Evolutionary conservation across 92 coral and sea anemone species (phyloP).

Genomic region (Palythoa heliodiscus): DNA sequence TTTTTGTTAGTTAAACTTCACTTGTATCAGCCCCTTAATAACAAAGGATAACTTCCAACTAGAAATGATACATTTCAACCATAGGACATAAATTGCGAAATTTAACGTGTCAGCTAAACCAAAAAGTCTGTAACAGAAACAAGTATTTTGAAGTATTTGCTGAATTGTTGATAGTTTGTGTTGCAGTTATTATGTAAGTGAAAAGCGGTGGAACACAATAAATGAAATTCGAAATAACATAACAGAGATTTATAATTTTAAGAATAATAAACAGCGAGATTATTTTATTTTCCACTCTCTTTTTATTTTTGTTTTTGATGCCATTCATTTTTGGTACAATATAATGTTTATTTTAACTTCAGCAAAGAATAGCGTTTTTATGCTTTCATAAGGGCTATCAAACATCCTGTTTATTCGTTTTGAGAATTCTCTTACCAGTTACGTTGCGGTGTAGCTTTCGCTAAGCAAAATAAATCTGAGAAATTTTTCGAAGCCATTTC

Average conservation of each 20-base stretch:
- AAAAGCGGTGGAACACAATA: conserved; percentile 34
- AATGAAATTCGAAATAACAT: conserved; percentile 6
- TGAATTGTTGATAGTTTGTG: conserved; percentile 20
- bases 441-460: not conserved
- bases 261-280: not conserved
- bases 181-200: conserved; percentile 41
- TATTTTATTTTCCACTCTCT: conserved; percentile 1
- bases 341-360: conserved; percentile 41
- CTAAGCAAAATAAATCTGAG: not conserved
- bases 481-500: conserved; percentile 1
- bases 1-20: conserved; percentile 20
- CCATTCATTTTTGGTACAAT: conserved; percentile 35
- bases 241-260: conserved; percentile 28
- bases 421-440: not conserved
- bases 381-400: conserved; percentile 11
- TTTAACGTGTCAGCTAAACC: not conserved
- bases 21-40: not conserved
- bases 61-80: not conserved
- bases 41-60: not conserved
- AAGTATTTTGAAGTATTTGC: conserved; percentile 37
- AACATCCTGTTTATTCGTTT: conserved; percentile 39
- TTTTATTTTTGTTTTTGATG: conserved; percentile 15
- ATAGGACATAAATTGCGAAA: not conserved
- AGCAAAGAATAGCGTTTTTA: conserved; percentile 24
- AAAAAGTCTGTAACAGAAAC: conserved; percentile 37